A percentile compares a stretch with the other conserved stretches of the same genome.
These are phyloP conservation scores for Ridgeia piscesae DNA, from an alignment of 1,140 invertebrate genomes.

Conservation along the genomic window DNA sequence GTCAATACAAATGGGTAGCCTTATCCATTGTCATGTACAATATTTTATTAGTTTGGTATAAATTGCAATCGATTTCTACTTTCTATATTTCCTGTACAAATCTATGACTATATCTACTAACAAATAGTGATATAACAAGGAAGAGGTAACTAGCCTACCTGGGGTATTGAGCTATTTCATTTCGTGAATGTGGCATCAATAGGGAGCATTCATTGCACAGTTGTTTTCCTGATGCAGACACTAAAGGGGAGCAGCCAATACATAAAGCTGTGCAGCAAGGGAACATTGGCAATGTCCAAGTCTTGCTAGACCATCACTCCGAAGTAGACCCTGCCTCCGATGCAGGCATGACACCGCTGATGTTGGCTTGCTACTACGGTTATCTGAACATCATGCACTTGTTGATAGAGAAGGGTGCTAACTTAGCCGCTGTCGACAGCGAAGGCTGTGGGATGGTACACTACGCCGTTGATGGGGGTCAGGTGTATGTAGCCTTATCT, in stretches of 20 bases:
- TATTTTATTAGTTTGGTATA: no score
- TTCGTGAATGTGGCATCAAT: not conserved
- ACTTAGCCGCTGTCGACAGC: not conserved
- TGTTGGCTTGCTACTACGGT: not conserved
- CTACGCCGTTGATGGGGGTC: not conserved
- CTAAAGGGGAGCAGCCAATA: not conserved
- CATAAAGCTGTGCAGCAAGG: not conserved
- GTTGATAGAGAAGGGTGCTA: not conserved
- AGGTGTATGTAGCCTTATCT: not conserved
- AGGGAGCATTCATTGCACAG: not conserved
- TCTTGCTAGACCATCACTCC: not conserved
- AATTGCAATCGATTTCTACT: no score
- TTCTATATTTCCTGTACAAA: no score
- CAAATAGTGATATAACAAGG: no score
- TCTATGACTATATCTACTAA: no score
- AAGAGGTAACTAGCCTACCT: no score
- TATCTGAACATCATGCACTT: slow-evolving; percentile 2
- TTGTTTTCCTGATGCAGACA: not conserved
- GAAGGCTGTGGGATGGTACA: not conserved
- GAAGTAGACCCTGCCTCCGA: not conserved
- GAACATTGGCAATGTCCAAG: not conserved
- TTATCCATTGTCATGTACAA: no score
- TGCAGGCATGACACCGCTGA: not conserved
- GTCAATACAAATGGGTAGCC: no score
- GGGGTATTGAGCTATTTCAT: no score